These are phyloP conservation scores for Alectura lathami DNA, from an alignment of 2,113 vertebrate genomes.

Conservation along the genomic window DNA sequence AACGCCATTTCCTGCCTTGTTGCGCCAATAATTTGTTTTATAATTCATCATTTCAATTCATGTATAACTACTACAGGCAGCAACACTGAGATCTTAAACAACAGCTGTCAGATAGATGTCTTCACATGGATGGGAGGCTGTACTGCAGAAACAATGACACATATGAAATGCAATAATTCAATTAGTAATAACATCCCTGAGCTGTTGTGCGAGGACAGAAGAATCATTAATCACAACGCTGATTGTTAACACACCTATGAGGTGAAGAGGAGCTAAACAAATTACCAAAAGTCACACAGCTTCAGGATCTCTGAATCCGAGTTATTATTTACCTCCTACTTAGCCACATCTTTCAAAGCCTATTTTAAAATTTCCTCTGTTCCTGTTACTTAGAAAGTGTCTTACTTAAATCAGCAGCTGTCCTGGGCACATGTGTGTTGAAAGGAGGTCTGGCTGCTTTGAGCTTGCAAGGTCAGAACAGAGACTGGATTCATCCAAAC, in stretches of 20 bases:
- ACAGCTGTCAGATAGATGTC: neutral
- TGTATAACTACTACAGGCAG: neutral
- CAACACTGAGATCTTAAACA: neutral
- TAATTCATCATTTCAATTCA: neutral
- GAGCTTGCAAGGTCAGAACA: neutral
- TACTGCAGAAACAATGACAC: neutral
- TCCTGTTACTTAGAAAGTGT: neutral
- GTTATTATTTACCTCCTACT: neutral
- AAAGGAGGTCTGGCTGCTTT: neutral
- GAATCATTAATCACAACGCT: neutral
- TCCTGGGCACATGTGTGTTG: neutral
- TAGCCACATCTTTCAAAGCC: neutral
- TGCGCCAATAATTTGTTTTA: neutral
- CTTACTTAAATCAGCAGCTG: neutral
- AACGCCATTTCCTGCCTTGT: neutral
- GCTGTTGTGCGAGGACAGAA: neutral
- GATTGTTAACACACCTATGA: neutral
- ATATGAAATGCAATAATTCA: neutral
- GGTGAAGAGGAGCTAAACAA: neutral
- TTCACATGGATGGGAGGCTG: neutral
- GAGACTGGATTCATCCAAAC: neutral
- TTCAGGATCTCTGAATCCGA: neutral
- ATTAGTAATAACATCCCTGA: neutral
- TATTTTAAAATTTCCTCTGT: neutral
- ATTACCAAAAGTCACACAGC: neutral